Percentiles rank a stretch among this genome's conserved stretches.
phyloP scores from a whole-genome alignment of 1,140 invertebrate species.

The Saccostrea echinata region DNA sequence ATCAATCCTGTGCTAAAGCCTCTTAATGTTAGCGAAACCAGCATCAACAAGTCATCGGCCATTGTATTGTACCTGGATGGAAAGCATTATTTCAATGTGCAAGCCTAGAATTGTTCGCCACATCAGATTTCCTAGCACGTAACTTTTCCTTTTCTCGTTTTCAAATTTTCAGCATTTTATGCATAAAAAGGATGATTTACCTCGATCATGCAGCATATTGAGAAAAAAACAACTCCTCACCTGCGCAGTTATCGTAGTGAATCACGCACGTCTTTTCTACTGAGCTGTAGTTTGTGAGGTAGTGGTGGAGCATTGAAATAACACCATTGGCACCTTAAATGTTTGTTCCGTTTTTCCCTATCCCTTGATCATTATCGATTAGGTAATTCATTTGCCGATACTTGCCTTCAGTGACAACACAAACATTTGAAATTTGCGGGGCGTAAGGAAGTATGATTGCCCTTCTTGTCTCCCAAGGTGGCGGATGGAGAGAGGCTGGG shows the following conservation, averaged over 20 bases:
- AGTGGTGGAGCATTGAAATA: conserved; percentile 34
- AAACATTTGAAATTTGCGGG: not conserved
- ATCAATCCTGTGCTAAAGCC: not conserved
- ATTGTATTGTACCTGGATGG: not conserved
- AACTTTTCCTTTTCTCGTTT: conserved; percentile 3
- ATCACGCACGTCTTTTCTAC: conserved; percentile 14
- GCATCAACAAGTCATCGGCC: conserved; percentile 2
- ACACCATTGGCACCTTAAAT: conserved; percentile 31
- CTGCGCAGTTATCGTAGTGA: not conserved
- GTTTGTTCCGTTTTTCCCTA: conserved; percentile 9
- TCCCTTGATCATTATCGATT: not conserved
- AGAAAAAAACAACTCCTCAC: not conserved
- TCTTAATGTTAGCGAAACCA: conserved; percentile 14
- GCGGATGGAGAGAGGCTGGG: not conserved
- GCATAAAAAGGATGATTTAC: too few species aligned
- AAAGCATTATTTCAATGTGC: not conserved
- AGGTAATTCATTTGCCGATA: not conserved
- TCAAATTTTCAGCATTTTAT: too few species aligned
- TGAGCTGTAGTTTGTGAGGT: not conserved
- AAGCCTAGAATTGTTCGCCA: not conserved
- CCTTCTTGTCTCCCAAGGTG: not conserved
- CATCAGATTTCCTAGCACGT: not conserved
- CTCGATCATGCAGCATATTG: too few species aligned
- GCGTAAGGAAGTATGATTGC: not conserved
- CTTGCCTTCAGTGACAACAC: not conserved